Conservation (phyloP, 1,140 invertebrate species). For the Meloidogyne chitwoodi region DNA sequence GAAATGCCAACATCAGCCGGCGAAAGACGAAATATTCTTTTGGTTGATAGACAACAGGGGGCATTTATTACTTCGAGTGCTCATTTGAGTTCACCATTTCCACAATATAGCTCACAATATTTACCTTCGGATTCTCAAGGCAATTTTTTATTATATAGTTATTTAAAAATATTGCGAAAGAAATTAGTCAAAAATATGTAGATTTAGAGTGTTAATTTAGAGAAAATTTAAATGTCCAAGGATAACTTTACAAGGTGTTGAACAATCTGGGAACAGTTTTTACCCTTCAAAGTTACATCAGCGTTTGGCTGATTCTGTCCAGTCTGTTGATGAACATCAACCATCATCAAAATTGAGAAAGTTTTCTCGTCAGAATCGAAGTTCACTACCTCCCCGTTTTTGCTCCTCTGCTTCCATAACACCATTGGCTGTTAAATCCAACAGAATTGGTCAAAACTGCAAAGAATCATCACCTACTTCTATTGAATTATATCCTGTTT, state of each 20-base stretch:
- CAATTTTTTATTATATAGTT: not conserved
- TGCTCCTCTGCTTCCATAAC: slow-evolving; percentile 16
- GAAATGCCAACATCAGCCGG: not conserved
- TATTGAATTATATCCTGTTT: not conserved
- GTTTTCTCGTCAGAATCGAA: slow-evolving; percentile 16
- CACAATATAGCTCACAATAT: not conserved
- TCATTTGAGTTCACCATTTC: not conserved
- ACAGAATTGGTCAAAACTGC: not conserved
- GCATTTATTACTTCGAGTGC: not conserved
- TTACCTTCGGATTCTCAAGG: not conserved
- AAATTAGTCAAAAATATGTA: no score
- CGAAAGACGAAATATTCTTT: not conserved
- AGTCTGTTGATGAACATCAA: slow-evolving; percentile 2
- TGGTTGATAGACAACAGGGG: slow-evolving; percentile 13
- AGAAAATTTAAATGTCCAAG: no score
- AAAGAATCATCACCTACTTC: not conserved
- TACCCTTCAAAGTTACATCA: not conserved
- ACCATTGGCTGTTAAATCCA: not conserved
- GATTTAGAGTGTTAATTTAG: no score
- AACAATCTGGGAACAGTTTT: not conserved
- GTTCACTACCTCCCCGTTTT: slow-evolving; percentile 33
- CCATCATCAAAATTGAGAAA: not conserved
- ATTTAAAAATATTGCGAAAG: not conserved
- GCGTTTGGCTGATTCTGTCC: slow-evolving; percentile 2
- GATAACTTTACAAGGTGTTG: not conserved